Base-by-base conservation (phyloP, 2,888 invertebrate species). In the Clunio marinus region DNA sequence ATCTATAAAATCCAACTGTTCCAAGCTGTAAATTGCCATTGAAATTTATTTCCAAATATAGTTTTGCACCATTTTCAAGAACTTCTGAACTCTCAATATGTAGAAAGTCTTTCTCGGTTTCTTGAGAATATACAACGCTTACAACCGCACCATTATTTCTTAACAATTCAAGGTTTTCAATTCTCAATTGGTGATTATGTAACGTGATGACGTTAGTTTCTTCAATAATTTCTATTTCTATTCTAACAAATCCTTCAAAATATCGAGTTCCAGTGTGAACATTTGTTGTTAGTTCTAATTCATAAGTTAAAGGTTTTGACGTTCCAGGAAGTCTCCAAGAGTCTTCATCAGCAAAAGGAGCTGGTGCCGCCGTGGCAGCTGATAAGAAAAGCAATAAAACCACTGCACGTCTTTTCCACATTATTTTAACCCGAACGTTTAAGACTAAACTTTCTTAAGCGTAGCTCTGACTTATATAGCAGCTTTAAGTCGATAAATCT, bases 191-290 rank as follows among this genome's bases (percentile, higher is more conserved):
- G 13, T 25, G 57, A n/a, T 15, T 63, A 46, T 63, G 63, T 17
- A 63, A 24, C 10, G 41, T 37, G 2, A 63, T 63, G 0, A 22
- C 3, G 7, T 24, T 10, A 1, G 63, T 45, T 22, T 1, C 20
- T 22, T 37, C 35, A 8, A 20, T 2, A 25, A 63, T 24, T 5
- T 45, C 27, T 15, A 63, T 25, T 7, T 45, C 8, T 13, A 63
- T 63, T 15, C n/a, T 45, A 1, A 63, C 63, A 46, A 5, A 3
- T 63, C 63, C 63, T 10, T 7, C 25, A 22, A 45, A 63, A 24
- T 20, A 10, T 15, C 45, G 24, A 1, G 7, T 1, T 0, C 63
- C 63, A 41, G 22, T 27, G 27, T 63, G 63, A 2, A 63, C 27
- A 41, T 25, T 2, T 0, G 63, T 63, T 5, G n/a, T 27, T 7